Conservation (phyloP, 2,113 vertebrate genomes). For the Chascanopsetta lugubris region DNA sequence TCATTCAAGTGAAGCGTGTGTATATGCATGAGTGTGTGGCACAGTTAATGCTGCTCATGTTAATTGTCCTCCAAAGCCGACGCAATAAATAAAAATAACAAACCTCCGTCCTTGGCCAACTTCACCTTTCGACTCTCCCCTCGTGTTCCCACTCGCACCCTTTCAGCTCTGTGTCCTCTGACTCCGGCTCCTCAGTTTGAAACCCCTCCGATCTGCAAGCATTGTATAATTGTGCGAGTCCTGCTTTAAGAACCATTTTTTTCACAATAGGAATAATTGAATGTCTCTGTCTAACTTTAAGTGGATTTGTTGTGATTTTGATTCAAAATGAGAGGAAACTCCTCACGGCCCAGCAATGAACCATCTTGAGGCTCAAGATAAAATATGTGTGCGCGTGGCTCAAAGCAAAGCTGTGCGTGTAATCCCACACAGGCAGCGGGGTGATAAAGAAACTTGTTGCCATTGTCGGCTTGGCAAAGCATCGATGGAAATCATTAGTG, state of each 20-base stretch:
- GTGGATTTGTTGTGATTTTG: constrained; percentile 20
- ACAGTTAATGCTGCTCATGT: not conserved
- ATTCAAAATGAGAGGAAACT: constrained; percentile 19
- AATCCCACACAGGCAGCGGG: constrained; percentile 27
- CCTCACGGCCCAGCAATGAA: constrained; percentile 5
- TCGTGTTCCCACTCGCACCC: not conserved
- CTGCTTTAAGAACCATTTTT: not conserved
- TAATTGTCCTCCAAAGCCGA: not conserved
- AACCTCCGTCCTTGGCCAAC: not conserved
- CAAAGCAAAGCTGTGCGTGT: constrained; percentile 21
- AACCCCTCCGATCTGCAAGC: not conserved
- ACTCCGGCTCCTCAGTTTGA: not conserved
- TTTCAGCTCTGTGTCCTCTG: not conserved
- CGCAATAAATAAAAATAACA: not conserved
- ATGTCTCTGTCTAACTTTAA: not conserved
- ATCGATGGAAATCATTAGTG: constrained; percentile 60
- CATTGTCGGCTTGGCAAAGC: constrained; percentile 25
- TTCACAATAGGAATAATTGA: constrained; percentile 2
- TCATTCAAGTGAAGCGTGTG: too few species aligned
- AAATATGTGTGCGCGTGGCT: constrained; percentile 18
- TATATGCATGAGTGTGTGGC: not conserved
- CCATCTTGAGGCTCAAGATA: constrained; percentile 8
- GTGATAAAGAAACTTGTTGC: constrained; percentile 48
- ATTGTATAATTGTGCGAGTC: not conserved
- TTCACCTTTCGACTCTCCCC: not conserved